Evolutionary conservation across 1,140 invertebrate genomes (phyloP), one percentile per base, ranked within the genome.

Genomic region (Druon quercuslanigerum): DNA sequence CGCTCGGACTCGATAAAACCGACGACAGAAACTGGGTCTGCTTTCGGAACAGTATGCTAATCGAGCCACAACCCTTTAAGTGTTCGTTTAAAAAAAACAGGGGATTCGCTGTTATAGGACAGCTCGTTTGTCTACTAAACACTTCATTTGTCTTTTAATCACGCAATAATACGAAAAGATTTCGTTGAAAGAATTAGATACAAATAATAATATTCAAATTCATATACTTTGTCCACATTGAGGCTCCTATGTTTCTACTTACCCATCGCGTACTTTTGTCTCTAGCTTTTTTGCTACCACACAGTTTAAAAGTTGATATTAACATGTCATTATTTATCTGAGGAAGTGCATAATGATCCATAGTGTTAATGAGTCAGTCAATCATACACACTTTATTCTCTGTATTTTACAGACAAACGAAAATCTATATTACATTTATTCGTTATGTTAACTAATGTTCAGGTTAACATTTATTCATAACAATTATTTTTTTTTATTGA

Each of bases 41-140:
- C 74, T 54, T 71, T 40, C 56, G 52, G n/a, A 25, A 56, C 73
- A 40, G 17, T 73, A 82, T 80, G 78, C 56, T 80, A 83, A 83
- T 79, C 72, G 76, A 51, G 74, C 56, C 54, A 75, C 56, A 85
- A 85, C 82, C 85, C 84, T 85, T 87, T 86, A 85, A 87, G 81
- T 50, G 82, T 40, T 72, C 80, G 76, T 77, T 87, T 87, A 71
- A 85, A 81, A 85, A 83, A 75, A 78, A 51, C 56, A 73, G 50
- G 74, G 73, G 72, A 75, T 75, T 60, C 17, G n/a, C 50, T 17
- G 33, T 56, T 66, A 52, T 56, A 60, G 25, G 51, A 52, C 57
- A 57, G 9, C 66, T 76, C 51, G 51, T 75, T 75, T 76, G 70
- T 72, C 71, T 17, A 54, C n/a, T 71, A 72, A 76, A 76, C 60